Conservation (phyloP, 2,888 invertebrate genomes). For the Maniola hyperantus region DNA sequence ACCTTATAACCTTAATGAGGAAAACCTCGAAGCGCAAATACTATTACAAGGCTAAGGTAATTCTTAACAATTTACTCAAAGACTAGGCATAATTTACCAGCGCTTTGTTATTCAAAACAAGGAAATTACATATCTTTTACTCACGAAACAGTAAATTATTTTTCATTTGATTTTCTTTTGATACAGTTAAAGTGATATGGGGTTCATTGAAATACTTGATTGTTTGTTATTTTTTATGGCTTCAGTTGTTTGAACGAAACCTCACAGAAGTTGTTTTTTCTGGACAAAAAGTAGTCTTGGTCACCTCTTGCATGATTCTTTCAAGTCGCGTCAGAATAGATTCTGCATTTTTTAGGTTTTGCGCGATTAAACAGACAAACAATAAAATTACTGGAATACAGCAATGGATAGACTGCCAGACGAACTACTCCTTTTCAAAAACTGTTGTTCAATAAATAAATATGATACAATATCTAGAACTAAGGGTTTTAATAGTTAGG, state of each 20-base stretch:
- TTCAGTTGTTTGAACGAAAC: not conserved
- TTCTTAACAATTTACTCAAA: slow-evolving; percentile 12
- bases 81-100: slow-evolving; percentile 1
- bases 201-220: not conserved
- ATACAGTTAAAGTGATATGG: not conserved
- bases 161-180: slow-evolving; percentile 6
- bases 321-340: too few species aligned
- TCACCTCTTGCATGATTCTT: too few species aligned
- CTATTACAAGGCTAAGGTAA: not conserved
- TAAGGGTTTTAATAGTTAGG: too few species aligned
- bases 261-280: too few species aligned
- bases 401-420: too few species aligned
- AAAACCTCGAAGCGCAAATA: not conserved
- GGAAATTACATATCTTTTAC: slow-evolving; percentile 2
- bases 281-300: too few species aligned
- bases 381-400: too few species aligned
- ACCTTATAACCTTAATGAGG: not conserved
- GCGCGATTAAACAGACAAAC: too few species aligned
- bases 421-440: too few species aligned
- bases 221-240: not conserved
- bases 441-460: too few species aligned
- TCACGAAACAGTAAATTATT: not conserved
- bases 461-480: too few species aligned
- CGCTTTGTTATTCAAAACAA: slow-evolving; percentile 5
- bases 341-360: too few species aligned